phyloP scores from a whole-genome alignment of 2,888 invertebrate species.

The Liopterus haemorrhoidalis region DNA sequence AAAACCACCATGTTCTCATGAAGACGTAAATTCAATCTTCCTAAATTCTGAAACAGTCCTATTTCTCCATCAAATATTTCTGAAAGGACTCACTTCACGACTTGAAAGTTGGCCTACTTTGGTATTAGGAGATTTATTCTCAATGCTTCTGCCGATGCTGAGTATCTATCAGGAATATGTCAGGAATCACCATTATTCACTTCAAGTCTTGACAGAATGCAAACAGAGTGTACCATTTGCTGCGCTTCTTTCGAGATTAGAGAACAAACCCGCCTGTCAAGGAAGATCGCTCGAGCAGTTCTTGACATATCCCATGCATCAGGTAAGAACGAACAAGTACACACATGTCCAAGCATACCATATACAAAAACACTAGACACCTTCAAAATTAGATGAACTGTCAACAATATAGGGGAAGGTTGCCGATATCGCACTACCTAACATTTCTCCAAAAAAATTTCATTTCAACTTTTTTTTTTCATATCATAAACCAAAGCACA shows the following conservation, averaged over 20 bases:
- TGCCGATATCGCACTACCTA: neutral
- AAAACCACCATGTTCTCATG: slow-evolving; percentile 86
- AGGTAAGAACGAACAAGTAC: slow-evolving; percentile 52
- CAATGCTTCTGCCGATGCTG: slow-evolving; percentile 90
- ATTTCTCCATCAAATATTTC: slow-evolving; percentile 89
- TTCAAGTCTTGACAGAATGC: slow-evolving; percentile 87
- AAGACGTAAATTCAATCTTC: slow-evolving; percentile 91
- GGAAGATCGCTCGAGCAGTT: slow-evolving; percentile 82
- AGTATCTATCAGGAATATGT: slow-evolving; percentile 94
- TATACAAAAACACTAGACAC: no score
- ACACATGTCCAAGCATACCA: no score
- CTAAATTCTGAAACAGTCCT: slow-evolving; percentile 87
- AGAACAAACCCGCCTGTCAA: slow-evolving; percentile 80
- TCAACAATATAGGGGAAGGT: no score
- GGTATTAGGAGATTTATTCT: slow-evolving; percentile 87
- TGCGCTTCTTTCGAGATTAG: slow-evolving; percentile 69
- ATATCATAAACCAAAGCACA: no score
- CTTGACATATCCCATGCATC: slow-evolving; percentile 91
- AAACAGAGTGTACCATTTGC: slow-evolving; percentile 79
- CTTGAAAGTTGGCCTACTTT: slow-evolving; percentile 93
- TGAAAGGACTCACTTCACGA: slow-evolving; percentile 83
- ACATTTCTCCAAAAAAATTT: no score
- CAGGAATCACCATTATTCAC: slow-evolving; percentile 87
- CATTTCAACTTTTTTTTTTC: no score
- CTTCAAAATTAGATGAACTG: no score